Evolutionary conservation across 2,113 vertebrate genomes (phyloP).

Genomic region (Tetrao urogallus): DNA sequence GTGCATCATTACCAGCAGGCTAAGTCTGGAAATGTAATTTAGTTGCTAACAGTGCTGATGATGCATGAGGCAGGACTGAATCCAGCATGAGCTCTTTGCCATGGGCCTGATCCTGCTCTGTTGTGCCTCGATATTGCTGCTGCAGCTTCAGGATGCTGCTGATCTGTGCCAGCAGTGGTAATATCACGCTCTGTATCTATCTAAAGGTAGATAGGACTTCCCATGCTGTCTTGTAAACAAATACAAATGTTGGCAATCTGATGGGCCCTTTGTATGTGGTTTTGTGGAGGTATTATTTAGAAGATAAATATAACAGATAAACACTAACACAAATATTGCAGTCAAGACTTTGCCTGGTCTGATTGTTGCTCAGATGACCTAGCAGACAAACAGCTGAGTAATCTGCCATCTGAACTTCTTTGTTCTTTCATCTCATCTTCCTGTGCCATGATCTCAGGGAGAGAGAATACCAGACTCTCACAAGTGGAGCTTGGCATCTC

Average conservation of each 20-base stretch:
- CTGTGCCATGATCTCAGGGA: not conserved
- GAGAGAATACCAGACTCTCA: not conserved
- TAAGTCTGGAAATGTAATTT: not conserved
- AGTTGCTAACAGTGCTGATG: not conserved
- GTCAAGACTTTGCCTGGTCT: constrained; percentile 23
- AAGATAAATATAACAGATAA: constrained; percentile 32
- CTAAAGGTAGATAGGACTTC: not conserved
- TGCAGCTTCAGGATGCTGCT: not conserved
- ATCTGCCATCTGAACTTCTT: constrained; percentile 45
- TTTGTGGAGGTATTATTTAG: constrained; percentile 14
- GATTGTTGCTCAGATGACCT: constrained; percentile 46
- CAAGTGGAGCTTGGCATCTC: not conserved
- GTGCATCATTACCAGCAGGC: not conserved
- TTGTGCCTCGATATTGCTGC: not conserved
- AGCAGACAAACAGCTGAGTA: not conserved
- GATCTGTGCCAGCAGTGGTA: not conserved
- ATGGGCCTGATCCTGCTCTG: not conserved
- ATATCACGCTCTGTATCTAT: not conserved
- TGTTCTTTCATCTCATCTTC: constrained; percentile 27
- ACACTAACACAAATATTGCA: constrained; percentile 9
- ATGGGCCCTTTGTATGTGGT: not conserved
- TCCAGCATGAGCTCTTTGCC: not conserved
- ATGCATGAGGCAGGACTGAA: not conserved
- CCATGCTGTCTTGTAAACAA: not conserved
- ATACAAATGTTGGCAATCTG: not conserved